Evolutionary conservation across 30 jellyfish, hydroid and myxozoan species (phyloP), one percentile per base, ranked within the genome.

Genomic region (Turritopsis rubra): DNA sequence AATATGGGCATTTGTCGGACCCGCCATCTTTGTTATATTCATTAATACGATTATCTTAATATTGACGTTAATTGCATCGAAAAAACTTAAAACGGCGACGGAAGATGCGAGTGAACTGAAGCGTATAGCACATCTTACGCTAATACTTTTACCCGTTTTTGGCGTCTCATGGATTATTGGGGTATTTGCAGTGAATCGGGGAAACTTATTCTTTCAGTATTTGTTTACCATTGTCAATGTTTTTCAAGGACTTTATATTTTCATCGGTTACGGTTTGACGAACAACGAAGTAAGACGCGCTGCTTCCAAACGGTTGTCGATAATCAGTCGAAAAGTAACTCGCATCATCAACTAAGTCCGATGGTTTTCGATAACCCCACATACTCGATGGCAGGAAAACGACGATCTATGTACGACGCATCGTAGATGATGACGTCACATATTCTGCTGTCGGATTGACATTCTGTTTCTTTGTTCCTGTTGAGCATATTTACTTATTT

Each of bases 1-100:
- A 65, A 88, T 93, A 21, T 93, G 98, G 98, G 98, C 98, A 25
- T 93, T 93, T 71, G 96, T 93, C 30, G 96, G 91, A 16, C 98
- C 96, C 29, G 96, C 81, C 52, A 7, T 86, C n/a, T 24, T 88
- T 18, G 92, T 93, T 53, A 85, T 88, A 68, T 28, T 79, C 21
- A 96, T 93, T 70, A 68, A 68, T n/a, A 68, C 77, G 9, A 22
- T 68, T 68, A 68, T 68, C 30, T 27, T 68, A 22, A 8, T 23
- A n/a, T 9, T 68, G n/a, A 68, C 77, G 19, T n/a, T 68, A 22
- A 22, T 68, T 17, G 77, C 77, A 9, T 68, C 77, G 9, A 68
- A 27, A 68, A 23, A 27, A 68, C 28, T 68, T 9, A 68, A 27
- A n/a, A 1, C 19, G 77, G 77, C 28, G 17, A 41, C 60, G 13